Conservation (phyloP, 2,888 invertebrate species). For the Hypomecis atomaria region DNA sequence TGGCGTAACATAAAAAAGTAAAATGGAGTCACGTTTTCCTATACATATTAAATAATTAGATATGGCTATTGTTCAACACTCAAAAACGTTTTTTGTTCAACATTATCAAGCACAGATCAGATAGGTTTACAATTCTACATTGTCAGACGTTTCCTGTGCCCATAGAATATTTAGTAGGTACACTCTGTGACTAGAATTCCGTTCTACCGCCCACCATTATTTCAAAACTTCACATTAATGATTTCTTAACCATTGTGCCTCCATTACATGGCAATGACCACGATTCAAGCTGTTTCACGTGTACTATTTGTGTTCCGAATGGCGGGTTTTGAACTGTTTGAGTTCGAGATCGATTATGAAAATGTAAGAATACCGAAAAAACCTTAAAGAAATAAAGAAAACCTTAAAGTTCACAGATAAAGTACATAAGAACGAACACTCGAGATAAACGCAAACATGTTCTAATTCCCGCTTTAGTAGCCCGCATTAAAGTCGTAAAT, state of each 20-base stretch:
- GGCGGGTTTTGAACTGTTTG: conserved; percentile 10
- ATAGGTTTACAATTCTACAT: conserved; percentile 44
- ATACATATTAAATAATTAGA: conserved; percentile 37
- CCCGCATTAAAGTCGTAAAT: conserved; percentile 31
- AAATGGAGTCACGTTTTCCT: conserved; percentile 29
- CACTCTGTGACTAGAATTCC: conserved; percentile 48
- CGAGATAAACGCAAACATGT: conserved; percentile 9
- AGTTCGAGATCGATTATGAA: neutral
- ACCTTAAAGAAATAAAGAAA: neutral
- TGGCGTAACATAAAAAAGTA: conserved; percentile 15
- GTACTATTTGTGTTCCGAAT: conserved; percentile 45
- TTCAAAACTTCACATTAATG: conserved; percentile 45
- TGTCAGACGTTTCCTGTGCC: conserved; percentile 54
- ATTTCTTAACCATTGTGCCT: conserved; percentile 51
- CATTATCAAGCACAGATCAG: conserved; percentile 48
- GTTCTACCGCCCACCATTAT: conserved; percentile 40
- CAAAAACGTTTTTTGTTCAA: conserved; percentile 37
- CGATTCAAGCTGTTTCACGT: conserved; percentile 51
- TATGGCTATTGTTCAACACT: conserved; percentile 36
- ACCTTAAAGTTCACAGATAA: neutral
- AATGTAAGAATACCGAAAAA: neutral
- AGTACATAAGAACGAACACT: conserved; percentile 9
- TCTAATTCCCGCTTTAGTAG: conserved; percentile 17
- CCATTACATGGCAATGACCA: conserved; percentile 51
- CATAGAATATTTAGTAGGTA: conserved; percentile 23